Conservation (phyloP, 2,797 vertebrate species). For the Naso thynnoides region DNA sequence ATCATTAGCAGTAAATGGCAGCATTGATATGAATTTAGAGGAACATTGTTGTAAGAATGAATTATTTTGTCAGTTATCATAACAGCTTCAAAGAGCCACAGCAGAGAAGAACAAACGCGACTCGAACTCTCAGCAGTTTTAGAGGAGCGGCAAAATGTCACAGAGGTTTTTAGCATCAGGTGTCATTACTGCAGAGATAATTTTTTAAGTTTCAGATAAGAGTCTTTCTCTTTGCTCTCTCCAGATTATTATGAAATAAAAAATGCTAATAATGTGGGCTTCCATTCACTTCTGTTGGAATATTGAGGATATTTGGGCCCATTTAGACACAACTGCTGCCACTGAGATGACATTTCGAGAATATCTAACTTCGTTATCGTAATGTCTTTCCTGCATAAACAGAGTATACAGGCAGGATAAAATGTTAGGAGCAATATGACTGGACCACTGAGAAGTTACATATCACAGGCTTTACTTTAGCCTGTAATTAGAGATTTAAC, state of each 20-base stretch:
- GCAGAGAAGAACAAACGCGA: neutral
- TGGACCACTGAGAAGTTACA: too few species aligned
- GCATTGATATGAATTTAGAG: neutral
- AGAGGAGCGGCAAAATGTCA: neutral
- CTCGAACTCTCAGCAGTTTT: neutral
- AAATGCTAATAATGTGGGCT: neutral
- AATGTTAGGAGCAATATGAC: too few species aligned
- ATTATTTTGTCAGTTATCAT: neutral
- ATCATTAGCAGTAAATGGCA: slow-evolving; percentile 16
- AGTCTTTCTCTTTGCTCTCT: neutral
- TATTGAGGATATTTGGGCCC: neutral
- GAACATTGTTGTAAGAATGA: neutral
- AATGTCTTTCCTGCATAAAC: too few species aligned
- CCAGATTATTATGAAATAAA: neutral
- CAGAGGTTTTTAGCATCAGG: neutral
- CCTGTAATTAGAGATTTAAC: too few species aligned
- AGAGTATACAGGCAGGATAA: too few species aligned
- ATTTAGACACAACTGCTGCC: neutral
- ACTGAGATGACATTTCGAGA: too few species aligned
- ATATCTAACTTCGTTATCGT: too few species aligned
- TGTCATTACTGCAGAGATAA: neutral
- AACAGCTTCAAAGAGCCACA: neutral
- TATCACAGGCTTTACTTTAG: too few species aligned
- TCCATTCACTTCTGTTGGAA: neutral
- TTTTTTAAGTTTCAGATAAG: neutral